These are phyloP conservation scores for Ferdinandea cuprea DNA, from an alignment of 2,888 invertebrate species.

Conservation along the genomic window DNA sequence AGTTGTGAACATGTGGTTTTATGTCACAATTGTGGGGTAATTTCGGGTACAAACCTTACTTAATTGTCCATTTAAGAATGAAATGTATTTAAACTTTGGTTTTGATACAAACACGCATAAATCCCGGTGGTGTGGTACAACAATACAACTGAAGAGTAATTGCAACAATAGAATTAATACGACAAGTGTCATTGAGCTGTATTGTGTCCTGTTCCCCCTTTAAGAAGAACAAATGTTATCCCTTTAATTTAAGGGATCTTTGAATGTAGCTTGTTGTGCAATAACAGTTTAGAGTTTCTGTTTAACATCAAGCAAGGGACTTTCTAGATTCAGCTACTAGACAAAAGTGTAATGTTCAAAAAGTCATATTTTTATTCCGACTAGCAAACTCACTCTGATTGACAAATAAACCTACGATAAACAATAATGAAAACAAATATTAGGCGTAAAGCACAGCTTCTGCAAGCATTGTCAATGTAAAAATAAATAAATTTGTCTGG, in stretches of 20 bases:
- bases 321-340: background rate
- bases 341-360: no score
- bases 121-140: conserved; percentile 23
- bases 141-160: conserved; percentile 65
- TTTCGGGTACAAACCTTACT: conserved; percentile 60
- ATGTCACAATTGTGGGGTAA: conserved; percentile 79
- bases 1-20: conserved; percentile 83
- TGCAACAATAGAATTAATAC: conserved; percentile 65
- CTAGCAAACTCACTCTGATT: no score
- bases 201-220: conserved; percentile 28
- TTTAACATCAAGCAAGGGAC: background rate
- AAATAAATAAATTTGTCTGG: no score
- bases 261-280: conserved; percentile 11
- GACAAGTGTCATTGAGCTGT: conserved; percentile 54
- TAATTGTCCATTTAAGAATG: conserved; percentile 67
- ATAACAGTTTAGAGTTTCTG: conserved; percentile 18
- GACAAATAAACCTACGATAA: no score
- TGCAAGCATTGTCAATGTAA: no score
- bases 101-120: conserved; percentile 27
- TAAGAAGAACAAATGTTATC: conserved; percentile 17
- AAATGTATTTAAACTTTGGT: conserved; percentile 29
- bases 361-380: no score
- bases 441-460: no score
- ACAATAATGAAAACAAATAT: no score
- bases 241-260: background rate